Base-by-base conservation (phyloP, 2,888 invertebrate species). In the Deroplatys truncata region DNA sequence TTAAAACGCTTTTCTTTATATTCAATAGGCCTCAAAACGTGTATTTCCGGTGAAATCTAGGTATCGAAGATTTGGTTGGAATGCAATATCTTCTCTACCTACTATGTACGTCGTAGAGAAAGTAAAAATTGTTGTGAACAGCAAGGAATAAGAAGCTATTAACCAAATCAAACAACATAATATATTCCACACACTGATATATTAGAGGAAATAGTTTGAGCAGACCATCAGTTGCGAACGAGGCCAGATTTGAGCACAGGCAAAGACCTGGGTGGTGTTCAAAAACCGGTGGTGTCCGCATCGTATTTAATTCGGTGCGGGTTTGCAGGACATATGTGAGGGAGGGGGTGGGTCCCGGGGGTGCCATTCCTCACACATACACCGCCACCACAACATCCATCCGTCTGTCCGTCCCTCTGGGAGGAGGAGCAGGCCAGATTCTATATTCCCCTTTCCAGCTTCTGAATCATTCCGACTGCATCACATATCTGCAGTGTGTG, bases 341-440 rank as follows among this genome's bases (percentile, higher is more conserved):
- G 56, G 35, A 31, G 88, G 16, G 84, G 43, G 43, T 43, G 72
- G 13, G 82, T 88, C 88, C 82, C 88, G 43, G 49, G 88, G 84
- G 88, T 43, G 49, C 88, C 88, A 84, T 88, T 88, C 43, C 88
- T 84, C 88, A 88, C 87, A 83, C 87, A 82, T 82, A 82, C 49
- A 28, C 87, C 83, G 31, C 82, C 72, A 82, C 28, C 31, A 29
- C 87, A 88, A 29, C 82, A 35, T 72, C 88, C 88, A 82, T 84
- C 84, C 49, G 43, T 83, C 88, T 83, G 25, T 43, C 84, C 84
- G 35, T 82, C 16, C 88, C 83, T 72, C 56, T 72, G 56, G 56
- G 56, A 72, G 16, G 56, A 72, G 56, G 20, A 72, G 16, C 20
- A 72, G 56, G 56, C 56, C 56, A 72, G 56, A 72, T 72, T 72